Base-by-base conservation (phyloP, 2,113 vertebrate species). In the Chascanopsetta lugubris region DNA sequence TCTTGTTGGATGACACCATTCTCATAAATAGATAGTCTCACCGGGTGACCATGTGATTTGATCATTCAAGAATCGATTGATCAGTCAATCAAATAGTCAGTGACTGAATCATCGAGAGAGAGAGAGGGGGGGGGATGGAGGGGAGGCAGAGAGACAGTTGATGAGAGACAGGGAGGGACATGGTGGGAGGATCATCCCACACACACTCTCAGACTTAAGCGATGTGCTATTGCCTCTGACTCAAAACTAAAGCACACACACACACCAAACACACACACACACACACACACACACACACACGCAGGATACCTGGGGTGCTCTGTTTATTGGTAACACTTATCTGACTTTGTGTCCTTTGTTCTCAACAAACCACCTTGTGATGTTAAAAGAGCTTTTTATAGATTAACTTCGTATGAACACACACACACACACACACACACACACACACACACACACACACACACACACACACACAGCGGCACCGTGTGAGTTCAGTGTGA, bases 201-300 rank as follows among this genome's bases (percentile, higher is more conserved):
- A 91, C 86, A 87, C 77, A 85, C 77, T 89, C 80, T 85, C 88
- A 88, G 76, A 80, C 77, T 79, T 66, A 58, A 65, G 83, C 80
- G n/a, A 84, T 80, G 69, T 61, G 77, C 70, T 84, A 63, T 70
- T 78, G 86, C 66, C 72, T 77, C 85, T 92, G 91, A 93, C 90
- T 93, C 92, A 93, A 92, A 92, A 51, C 88, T 77, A 87, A 88
- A 92, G 85, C 79, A 43, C 40, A 3, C 34, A 38, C 69, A 59
- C 48, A 50, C 43, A 67, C 64, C n/a, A n/a, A n/a, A 56, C 26
- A 50, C 54, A 46, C 5, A 59, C 21, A 46, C 29, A 71, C 69
- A 71, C 25, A 72, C 51, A 40, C 29, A 62, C 57, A 43, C 53
- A 72, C 32, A 61, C 45, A 34, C 18, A 51, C 59, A 57, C 69